Evolutionary conservation across 2,113 vertebrate genomes (phyloP), one percentile per base, ranked within the genome.

Genomic region (Plestiodon gilberti): DNA sequence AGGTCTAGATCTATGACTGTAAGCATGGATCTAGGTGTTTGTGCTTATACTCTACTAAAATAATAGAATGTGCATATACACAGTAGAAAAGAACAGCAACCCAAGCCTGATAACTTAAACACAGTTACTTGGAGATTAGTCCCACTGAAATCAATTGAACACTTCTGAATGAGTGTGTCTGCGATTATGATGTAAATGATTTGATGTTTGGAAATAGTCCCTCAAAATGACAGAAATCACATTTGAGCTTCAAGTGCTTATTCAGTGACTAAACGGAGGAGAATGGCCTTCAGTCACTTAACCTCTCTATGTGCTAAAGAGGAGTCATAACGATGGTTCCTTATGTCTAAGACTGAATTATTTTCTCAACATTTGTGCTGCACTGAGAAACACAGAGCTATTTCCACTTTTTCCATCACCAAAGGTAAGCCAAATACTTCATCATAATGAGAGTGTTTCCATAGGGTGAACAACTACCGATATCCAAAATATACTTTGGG

Each of bases 291-390:
- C 15, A 2, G 14, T 83, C 28, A 77, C 20, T 65, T 76, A 28
- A 69, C 33, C n/a, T 79, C 25, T 1, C 1, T 23, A 28, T 0
- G 0, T 61, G 85, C 38, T 59, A 76, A 33, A 89, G 62, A 88
- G 11, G 3, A 52, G 35, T 35, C 59, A 52, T 6, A 90, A 90
- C 1, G 77, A 38, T 33, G 48, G n/a, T 78, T 83, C 65, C 55
- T 78, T 70, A n/a, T 77, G 55, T 18, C 30, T 30, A 85, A 88
- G 35, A 4, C 17, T 71, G 23, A 1, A 1, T 13, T 52, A 30
- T 88, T 86, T 84, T 64, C 3, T 78, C 23, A 78, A 80, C 17
- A n/a, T 1, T 25, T 85, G 76, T 91, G 85, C 38, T 90, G 55
- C 65, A 7, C 2, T 15, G 40, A 4, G 25, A 48, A 22, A 82